Conservation (phyloP, 2,113 vertebrate genomes). For the Potamarius usumacintae region DNA sequence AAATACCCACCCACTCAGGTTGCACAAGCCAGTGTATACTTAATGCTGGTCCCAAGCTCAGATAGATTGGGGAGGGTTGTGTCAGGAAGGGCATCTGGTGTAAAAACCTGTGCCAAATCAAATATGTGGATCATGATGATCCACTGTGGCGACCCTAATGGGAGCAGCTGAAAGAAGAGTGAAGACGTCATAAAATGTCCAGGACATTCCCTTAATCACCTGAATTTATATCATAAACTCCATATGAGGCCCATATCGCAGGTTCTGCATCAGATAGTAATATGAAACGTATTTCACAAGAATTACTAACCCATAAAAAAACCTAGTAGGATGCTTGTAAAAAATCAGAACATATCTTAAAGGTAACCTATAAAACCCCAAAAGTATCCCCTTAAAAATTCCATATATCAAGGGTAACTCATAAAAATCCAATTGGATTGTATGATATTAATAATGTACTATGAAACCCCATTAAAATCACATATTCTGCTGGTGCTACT, state of each 20-base stretch:
- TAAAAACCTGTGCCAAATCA: no score
- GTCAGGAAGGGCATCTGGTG: no score
- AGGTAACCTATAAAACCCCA: neutral
- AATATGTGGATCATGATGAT: no score
- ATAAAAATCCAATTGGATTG: neutral
- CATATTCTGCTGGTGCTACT: neutral
- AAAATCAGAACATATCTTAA: neutral
- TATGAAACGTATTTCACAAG: neutral
- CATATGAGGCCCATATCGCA: neutral
- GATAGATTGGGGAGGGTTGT: no score
- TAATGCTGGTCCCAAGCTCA: no score
- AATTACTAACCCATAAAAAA: neutral
- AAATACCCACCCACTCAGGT: no score
- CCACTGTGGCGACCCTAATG: no score
- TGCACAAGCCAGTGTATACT: no score
- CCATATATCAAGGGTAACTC: neutral
- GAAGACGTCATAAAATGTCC: neutral
- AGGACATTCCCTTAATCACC: neutral
- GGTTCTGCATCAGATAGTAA: neutral
- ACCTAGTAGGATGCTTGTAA: no score
- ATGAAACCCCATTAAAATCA: neutral
- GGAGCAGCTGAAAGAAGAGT: no score
- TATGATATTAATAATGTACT: constrained; percentile 2
- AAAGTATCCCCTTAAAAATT: neutral
- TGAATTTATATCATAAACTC: neutral